phyloP scores from a whole-genome alignment of 2,797 vertebrate genomes.

The Catostomus latipinnis region DNA sequence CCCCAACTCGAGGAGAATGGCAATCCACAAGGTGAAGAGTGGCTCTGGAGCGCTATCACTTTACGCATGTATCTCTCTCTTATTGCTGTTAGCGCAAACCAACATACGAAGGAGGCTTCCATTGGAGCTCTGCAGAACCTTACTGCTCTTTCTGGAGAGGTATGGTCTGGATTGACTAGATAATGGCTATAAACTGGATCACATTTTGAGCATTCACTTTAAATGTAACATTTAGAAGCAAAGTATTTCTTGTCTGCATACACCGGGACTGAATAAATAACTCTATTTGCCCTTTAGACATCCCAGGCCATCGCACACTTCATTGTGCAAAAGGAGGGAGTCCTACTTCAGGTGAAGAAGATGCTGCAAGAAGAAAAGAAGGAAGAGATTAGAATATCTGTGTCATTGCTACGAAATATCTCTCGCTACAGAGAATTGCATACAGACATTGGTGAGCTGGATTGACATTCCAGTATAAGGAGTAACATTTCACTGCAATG shows the following conservation, averaged over 20 bases:
- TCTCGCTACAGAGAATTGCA: constrained; percentile 82
- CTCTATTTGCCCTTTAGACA: constrained; percentile 72
- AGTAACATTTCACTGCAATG: not conserved
- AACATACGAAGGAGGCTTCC: constrained; percentile 86
- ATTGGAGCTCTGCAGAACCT: constrained; percentile 94
- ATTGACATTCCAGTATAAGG: not conserved
- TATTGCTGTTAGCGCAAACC: constrained; percentile 85
- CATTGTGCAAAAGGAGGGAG: constrained; percentile 83
- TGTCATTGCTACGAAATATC: constrained; percentile 86
- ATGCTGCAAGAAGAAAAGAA: constrained; percentile 77
- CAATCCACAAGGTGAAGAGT: constrained; percentile 86
- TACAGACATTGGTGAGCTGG: constrained; percentile 84
- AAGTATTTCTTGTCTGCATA: not conserved
- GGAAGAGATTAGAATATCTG: constrained; percentile 75
- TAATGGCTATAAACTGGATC: no score
- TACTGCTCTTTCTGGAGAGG: constrained; percentile 84
- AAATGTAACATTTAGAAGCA: not conserved
- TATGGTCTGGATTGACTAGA: constrained; percentile 57
- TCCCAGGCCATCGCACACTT: constrained; percentile 77
- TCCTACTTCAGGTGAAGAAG: constrained; percentile 81
- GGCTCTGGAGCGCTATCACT: constrained; percentile 88
- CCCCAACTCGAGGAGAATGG: constrained; percentile 84
- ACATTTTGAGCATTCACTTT: not conserved
- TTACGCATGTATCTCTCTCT: constrained; percentile 93
- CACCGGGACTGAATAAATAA: not conserved